A percentile compares a stretch with the other conserved stretches of the same genome.
Conservation (phyloP, 1,140 invertebrate genomes). For the Mizuhopecten yessoensis region DNA sequence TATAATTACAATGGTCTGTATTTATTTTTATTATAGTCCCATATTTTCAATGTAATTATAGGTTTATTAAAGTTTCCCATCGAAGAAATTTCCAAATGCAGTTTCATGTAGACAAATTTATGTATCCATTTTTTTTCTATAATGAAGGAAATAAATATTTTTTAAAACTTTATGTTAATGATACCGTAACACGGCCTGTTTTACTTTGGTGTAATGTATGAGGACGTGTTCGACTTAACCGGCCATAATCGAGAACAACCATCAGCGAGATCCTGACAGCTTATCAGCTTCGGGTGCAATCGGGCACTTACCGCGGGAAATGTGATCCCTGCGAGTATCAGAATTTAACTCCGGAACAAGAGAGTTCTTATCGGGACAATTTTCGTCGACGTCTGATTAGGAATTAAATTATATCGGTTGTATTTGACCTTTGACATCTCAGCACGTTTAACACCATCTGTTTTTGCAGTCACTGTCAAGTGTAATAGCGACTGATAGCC, state of each 20-base stretch:
- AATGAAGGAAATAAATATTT: no score
- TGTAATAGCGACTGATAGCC: conserved; percentile 20
- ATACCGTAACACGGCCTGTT: background rate
- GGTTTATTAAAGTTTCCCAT: no score
- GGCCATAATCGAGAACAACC: background rate
- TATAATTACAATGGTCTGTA: no score
- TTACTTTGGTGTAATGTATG: background rate
- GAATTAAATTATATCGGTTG: conserved; percentile 39
- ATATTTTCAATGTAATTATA: no score
- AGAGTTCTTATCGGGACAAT: conserved; percentile 33
- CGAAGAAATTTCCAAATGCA: no score
- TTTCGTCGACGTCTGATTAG: conserved; percentile 25
- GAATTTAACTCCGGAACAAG: conserved; percentile 38
- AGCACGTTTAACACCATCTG: conserved; percentile 25
- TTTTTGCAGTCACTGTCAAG: conserved; percentile 27
- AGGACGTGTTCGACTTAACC: background rate
- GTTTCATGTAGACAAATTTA: no score
- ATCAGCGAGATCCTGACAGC: conserved; percentile 11
- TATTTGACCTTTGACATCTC: conserved; percentile 38
- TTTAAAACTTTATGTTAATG: no score
- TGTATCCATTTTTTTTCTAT: no score
- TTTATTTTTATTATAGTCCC: no score
- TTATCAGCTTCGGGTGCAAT: conserved; percentile 27
- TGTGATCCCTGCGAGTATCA: background rate
- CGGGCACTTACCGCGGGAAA: background rate